These are phyloP conservation scores for Stramonita haemastoma DNA, from an alignment of 2,888 invertebrate species.

Conservation along the genomic window DNA sequence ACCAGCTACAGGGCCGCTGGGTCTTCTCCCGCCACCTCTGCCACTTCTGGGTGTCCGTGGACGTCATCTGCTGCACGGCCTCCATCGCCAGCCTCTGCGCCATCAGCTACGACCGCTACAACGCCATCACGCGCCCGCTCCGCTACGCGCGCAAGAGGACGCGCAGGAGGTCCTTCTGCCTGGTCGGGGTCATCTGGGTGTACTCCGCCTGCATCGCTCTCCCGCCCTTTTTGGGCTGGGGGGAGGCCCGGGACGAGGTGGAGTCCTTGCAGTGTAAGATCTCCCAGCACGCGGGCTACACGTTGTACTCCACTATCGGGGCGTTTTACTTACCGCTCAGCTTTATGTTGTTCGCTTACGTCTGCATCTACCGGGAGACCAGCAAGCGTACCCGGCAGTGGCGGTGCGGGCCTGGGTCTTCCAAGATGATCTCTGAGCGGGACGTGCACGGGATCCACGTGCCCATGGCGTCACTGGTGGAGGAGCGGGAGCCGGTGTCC, in stretches of 20 bases:
- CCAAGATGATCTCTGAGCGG: conserved; percentile 50
- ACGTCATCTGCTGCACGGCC: conserved; percentile 79
- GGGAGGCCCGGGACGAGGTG: conserved; percentile 29
- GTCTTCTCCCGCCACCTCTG: conserved; percentile 72
- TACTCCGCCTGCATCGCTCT: conserved; percentile 63
- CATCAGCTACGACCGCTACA: conserved; percentile 78
- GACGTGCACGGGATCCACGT: conserved; percentile 40
- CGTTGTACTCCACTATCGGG: conserved; percentile 71
- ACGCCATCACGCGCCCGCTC: conserved; percentile 85
- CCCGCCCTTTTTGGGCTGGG: conserved; percentile 64
- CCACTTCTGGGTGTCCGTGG: conserved; percentile 79
- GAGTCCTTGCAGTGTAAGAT: conserved; percentile 55
- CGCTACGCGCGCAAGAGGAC: conserved; percentile 96
- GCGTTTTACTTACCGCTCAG: conserved; percentile 68
- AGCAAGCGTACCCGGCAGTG: conserved; percentile 59
- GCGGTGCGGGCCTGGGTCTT: conserved; percentile 58
- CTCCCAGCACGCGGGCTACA: conserved; percentile 66
- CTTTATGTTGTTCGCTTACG: conserved; percentile 68
- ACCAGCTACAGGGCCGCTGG: conserved; percentile 71
- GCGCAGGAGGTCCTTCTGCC: conserved; percentile 83
- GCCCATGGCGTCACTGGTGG: conserved; percentile 29
- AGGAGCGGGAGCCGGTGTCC: conserved; percentile 10
- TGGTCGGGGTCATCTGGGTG: conserved; percentile 87
- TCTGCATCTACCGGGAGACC: conserved; percentile 65
- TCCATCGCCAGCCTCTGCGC: conserved; percentile 79